phyloP scores from a whole-genome alignment of 2,113 vertebrate species.

The Phainopepla nitens region DNA sequence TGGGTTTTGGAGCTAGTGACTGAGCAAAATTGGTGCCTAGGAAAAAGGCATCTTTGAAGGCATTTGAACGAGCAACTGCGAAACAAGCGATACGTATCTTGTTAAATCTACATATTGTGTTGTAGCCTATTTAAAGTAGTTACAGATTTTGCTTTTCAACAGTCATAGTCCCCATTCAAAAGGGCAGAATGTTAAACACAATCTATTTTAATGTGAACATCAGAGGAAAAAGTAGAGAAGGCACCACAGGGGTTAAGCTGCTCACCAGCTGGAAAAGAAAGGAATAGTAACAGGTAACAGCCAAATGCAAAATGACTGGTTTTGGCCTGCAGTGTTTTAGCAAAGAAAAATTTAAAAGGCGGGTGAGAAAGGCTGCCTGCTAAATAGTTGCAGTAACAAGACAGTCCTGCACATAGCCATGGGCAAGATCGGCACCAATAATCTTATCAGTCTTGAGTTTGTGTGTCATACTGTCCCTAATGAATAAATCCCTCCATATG shows the following conservation, averaged over 20 bases:
- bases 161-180: not conserved
- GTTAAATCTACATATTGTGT: not conserved
- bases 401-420: not conserved
- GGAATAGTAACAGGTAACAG: constrained; percentile 22
- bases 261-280: not conserved
- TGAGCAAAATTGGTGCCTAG: not conserved
- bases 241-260: not conserved
- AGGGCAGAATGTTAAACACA: not conserved
- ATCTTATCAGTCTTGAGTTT: not conserved
- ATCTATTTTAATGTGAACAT: not conserved
- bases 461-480: not conserved
- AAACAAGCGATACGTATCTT: not conserved
- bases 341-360: not conserved
- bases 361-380: not conserved
- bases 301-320: not conserved
- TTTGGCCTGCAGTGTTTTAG: constrained; percentile 1
- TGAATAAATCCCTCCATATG: not conserved
- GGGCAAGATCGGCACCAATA: not conserved
- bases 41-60: not conserved
- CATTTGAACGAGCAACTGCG: not conserved
- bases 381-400: not conserved
- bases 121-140: not conserved
- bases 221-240: not conserved
- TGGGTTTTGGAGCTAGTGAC: not conserved
- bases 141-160: not conserved